phyloP scores from a whole-genome alignment of 2,888 invertebrate genomes.

The Aleiodes testaceus region DNA sequence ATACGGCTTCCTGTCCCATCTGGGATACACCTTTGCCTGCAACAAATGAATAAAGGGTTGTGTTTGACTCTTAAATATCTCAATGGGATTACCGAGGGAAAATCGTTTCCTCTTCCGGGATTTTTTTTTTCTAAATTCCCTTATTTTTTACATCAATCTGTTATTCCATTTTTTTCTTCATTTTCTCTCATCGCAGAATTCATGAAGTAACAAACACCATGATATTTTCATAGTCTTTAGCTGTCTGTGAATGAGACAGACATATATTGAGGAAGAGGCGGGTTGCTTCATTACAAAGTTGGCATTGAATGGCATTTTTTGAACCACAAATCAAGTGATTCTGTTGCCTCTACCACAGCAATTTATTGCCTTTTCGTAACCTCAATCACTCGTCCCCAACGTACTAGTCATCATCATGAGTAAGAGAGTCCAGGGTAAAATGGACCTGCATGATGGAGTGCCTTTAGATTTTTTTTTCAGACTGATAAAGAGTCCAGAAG shows the following conservation, averaged over 20 bases:
- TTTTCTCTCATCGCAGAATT: neutral
- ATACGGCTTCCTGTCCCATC: slow-evolving; percentile 59
- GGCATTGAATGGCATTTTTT: slow-evolving; percentile 52
- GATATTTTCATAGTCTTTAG: slow-evolving; percentile 28
- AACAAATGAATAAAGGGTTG: slow-evolving; percentile 49
- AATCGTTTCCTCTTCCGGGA: neutral
- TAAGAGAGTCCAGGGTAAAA: neutral
- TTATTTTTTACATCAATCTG: too few species aligned
- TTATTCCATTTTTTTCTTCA: slow-evolving; percentile 17
- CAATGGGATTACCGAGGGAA: neutral
- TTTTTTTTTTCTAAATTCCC: too few species aligned
- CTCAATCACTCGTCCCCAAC: slow-evolving; percentile 33
- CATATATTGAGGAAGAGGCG: slow-evolving; percentile 69
- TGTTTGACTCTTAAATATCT: slow-evolving; percentile 25
- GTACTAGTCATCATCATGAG: slow-evolving; percentile 21
- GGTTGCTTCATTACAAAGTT: slow-evolving; percentile 62
- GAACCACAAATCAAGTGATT: slow-evolving; percentile 67
- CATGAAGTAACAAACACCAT: slow-evolving; percentile 10
- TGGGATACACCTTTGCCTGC: slow-evolving; percentile 49
- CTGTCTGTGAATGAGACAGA: slow-evolving; percentile 53
- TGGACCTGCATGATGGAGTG: too few species aligned
- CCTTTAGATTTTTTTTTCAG: too few species aligned
- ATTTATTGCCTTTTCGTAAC: slow-evolving; percentile 14
- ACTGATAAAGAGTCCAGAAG: too few species aligned
- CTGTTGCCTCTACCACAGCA: slow-evolving; percentile 49